These are phyloP conservation scores for Scolopax rusticola DNA, from an alignment of 2,797 vertebrate species.

Conservation along the genomic window DNA sequence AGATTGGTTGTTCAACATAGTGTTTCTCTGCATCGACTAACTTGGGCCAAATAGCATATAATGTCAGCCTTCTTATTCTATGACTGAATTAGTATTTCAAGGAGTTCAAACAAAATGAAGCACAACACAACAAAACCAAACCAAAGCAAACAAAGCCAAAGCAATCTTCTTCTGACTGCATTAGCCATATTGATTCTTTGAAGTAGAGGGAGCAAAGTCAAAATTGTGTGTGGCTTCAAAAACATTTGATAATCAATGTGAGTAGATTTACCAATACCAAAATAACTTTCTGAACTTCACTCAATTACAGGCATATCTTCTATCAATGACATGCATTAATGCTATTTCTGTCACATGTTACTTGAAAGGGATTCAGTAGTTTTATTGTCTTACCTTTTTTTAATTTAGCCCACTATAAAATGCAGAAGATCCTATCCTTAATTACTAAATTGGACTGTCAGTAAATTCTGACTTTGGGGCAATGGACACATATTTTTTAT, in stretches of 20 bases:
- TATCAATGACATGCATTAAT: background rate
- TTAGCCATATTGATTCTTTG: background rate
- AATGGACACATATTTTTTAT: background rate
- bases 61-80: background rate
- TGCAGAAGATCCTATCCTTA: background rate
- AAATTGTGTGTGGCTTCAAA: background rate
- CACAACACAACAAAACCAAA: background rate
- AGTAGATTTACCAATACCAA: background rate
- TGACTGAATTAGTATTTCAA: rapidly evolving
- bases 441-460: rapidly evolving
- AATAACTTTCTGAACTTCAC: background rate
- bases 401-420: background rate
- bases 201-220: background rate
- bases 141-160: background rate
- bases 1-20: background rate
- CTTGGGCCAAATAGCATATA: background rate
- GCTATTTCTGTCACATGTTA: background rate
- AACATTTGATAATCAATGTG: background rate
- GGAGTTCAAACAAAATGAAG: background rate
- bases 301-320: background rate
- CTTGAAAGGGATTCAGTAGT: background rate
- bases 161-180: background rate
- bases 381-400: background rate
- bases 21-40: background rate
- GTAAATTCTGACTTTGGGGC: background rate